Evolutionary conservation across 2,888 invertebrate genomes (phyloP).

Genomic region (Cordilura impudica): DNA sequence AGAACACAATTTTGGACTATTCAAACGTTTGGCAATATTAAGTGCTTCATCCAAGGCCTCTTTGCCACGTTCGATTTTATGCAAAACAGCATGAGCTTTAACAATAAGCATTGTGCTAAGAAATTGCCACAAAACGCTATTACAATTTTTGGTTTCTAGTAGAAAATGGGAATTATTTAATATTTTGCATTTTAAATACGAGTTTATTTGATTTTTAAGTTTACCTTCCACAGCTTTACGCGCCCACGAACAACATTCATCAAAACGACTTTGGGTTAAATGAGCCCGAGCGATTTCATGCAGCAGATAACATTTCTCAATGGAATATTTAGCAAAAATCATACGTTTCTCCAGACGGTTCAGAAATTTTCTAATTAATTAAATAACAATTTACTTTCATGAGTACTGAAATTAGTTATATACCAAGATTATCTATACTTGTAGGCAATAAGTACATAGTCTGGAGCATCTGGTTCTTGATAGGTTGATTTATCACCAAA

Average conservation of each 20-base stretch:
- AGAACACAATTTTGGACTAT: conserved; percentile 64
- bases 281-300: conserved; percentile 71
- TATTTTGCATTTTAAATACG: not conserved
- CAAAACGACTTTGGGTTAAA: conserved; percentile 68
- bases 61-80: conserved; percentile 71
- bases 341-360: conserved; percentile 68
- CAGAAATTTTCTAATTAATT: conserved; percentile 66
- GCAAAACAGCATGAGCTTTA: conserved; percentile 71
- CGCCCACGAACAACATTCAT: conserved; percentile 67
- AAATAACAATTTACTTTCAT: not conserved
- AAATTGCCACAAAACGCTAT: conserved; percentile 71
- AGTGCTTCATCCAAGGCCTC: conserved; percentile 69
- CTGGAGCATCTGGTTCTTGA: conserved; percentile 65
- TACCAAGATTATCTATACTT: conserved; percentile 64
- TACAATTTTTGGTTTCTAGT: conserved; percentile 68
- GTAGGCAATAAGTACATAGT: conserved; percentile 66
- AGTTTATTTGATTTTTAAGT: not conserved
- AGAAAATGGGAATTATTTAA: conserved; percentile 28
- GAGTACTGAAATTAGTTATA: not conserved
- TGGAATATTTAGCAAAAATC: conserved; percentile 67
- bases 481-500: conserved; percentile 72
- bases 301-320: conserved; percentile 70
- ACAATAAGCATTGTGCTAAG: conserved; percentile 69
- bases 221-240: conserved; percentile 67
- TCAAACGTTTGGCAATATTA: conserved; percentile 65